These are phyloP conservation scores for Rhinatrema bivittatum DNA, from an alignment of 2,797 vertebrate genomes.

Conservation along the genomic window DNA sequence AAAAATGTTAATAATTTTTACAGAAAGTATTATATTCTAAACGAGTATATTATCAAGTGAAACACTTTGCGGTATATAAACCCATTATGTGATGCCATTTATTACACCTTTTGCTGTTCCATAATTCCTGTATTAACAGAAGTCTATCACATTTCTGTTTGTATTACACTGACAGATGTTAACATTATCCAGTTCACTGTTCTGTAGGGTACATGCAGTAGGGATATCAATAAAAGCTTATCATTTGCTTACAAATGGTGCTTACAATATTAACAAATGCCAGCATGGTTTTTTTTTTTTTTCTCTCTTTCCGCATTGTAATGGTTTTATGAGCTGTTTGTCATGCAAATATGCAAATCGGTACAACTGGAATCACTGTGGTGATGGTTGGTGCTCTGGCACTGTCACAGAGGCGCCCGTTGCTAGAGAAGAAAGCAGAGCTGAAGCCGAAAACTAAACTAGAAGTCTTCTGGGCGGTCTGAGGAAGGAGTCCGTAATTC, in stretches of 20 bases:
- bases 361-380: constrained; percentile 6
- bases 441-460: too few species aligned
- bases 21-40: constrained; percentile 44
- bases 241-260: constrained; percentile 52
- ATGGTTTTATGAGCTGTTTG: constrained; percentile 35
- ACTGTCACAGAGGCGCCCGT: constrained; percentile 7
- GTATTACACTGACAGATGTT: constrained; percentile 55
- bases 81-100: too few species aligned
- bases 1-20: too few species aligned
- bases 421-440: not conserved
- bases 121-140: constrained; percentile 54
- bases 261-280: constrained; percentile 60
- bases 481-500: too few species aligned
- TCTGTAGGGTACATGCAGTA: constrained; percentile 50
- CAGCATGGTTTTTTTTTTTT: constrained; percentile 47
- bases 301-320: constrained; percentile 31
- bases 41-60: constrained; percentile 35
- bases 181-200: constrained; percentile 50
- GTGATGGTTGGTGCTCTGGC: not conserved
- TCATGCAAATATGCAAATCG: constrained; percentile 25
- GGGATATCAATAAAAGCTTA: constrained; percentile 51
- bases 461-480: too few species aligned
- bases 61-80: constrained; percentile 37
- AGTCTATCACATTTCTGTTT: constrained; percentile 60
- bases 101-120: constrained; percentile 48